phyloP scores from a whole-genome alignment of 1,140 invertebrate genomes.

The Rhopalosiphum maidis region DNA sequence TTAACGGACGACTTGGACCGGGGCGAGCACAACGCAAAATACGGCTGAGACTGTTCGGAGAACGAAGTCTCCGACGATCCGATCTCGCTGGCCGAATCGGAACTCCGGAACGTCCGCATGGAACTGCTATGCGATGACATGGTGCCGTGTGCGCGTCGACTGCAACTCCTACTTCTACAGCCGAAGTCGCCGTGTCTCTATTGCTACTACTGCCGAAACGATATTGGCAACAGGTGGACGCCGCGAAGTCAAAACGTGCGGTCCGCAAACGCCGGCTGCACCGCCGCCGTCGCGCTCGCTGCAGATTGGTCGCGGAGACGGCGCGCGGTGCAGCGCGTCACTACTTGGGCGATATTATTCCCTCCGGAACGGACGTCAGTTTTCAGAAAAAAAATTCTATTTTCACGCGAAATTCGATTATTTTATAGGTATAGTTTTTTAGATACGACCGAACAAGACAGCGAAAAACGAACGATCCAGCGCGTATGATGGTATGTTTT shows the following conservation, averaged over 20 bases:
- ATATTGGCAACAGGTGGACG: not conserved
- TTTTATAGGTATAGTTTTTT: not conserved
- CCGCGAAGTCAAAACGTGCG: not conserved
- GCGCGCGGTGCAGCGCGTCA: not conserved
- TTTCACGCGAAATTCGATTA: not conserved
- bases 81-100: slow-evolving; percentile 41
- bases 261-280: not conserved
- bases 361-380: not conserved
- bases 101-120: slow-evolving; percentile 49
- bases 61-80: slow-evolving; percentile 51
- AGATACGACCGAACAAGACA: not conserved
- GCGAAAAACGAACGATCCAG: not conserved
- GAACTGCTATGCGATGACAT: slow-evolving; percentile 50
- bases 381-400: not conserved
- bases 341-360: not conserved
- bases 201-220: not conserved
- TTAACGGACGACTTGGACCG: slow-evolving; percentile 43
- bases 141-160: not conserved
- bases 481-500: not conserved
- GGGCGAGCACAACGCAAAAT: slow-evolving; percentile 39
- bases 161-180: not conserved
- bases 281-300: not conserved
- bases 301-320: not conserved
- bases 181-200: not conserved
- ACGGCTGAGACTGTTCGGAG: slow-evolving; percentile 38